Conservation (phyloP, 2,797 vertebrate genomes). For the Acrossocheilus wenchowensis region DNA sequence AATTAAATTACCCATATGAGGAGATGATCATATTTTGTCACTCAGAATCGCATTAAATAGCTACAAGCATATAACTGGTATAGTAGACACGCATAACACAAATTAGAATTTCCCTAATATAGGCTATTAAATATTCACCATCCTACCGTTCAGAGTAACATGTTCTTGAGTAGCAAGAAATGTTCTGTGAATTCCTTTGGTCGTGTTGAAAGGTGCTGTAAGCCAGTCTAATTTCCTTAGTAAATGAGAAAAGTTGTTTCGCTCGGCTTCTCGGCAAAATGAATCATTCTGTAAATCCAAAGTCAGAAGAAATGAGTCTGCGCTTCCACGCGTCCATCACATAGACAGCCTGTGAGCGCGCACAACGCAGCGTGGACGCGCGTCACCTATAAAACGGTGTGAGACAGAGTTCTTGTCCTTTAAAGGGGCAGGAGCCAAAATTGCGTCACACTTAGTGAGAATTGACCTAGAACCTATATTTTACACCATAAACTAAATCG, state of each 20-base stretch:
- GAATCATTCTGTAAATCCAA: background rate
- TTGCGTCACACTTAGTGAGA: background rate
- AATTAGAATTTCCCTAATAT: background rate
- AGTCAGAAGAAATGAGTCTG: constrained; percentile 23
- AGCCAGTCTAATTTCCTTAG: background rate
- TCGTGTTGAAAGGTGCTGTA: background rate
- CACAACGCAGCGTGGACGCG: background rate
- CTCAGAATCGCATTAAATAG: background rate
- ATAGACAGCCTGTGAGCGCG: background rate
- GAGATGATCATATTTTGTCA: too few relatives aligned
- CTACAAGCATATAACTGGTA: background rate
- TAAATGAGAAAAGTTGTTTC: constrained; percentile 11
- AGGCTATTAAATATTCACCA: background rate
- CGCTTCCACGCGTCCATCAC: constrained; percentile 1
- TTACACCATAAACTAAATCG: background rate
- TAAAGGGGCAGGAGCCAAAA: constrained; percentile 44
- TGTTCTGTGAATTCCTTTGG: constrained; percentile 19
- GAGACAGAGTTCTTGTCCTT: constrained; percentile 22
- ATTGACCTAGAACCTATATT: background rate
- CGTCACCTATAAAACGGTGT: constrained; percentile 15
- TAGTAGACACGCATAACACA: background rate
- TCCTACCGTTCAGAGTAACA: constrained; percentile 28
- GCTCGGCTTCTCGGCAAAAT: background rate
- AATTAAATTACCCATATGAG: background rate
- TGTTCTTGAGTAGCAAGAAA: background rate